Conservation (phyloP, 2,888 invertebrate genomes). For the Mythimna vitellina region DNA sequence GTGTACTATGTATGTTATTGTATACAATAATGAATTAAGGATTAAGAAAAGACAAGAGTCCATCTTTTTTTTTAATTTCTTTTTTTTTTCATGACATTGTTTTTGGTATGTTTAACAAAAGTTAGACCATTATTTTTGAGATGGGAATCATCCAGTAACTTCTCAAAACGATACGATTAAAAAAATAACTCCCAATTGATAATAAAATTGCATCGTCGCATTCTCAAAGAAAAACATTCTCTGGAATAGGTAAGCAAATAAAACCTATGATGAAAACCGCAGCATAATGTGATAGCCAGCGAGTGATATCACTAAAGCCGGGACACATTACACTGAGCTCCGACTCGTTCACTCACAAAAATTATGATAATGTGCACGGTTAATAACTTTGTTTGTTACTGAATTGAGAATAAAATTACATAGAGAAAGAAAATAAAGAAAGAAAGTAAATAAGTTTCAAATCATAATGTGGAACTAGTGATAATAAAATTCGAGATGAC, state of each 20-base stretch:
- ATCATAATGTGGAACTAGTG: too few species aligned
- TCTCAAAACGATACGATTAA: too few species aligned
- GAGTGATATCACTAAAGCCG: conserved; percentile 31
- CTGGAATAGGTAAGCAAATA: conserved; percentile 31
- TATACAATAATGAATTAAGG: too few species aligned
- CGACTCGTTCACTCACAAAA: conserved; percentile 5
- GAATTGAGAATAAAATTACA: not conserved
- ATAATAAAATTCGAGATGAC: too few species aligned
- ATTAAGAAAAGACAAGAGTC: too few species aligned
- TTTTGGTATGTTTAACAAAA: too few species aligned
- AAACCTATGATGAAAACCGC: conserved; percentile 23
- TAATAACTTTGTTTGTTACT: conserved; percentile 41
- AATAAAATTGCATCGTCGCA: not conserved
- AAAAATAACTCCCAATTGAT: not conserved
- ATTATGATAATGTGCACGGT: conserved; percentile 35
- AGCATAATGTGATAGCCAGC: conserved; percentile 49
- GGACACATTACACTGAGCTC: conserved; percentile 45
- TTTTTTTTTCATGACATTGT: too few species aligned
- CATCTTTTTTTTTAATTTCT: too few species aligned
- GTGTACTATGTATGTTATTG: too few species aligned
- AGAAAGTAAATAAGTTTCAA: not conserved
- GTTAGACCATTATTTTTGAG: too few species aligned
- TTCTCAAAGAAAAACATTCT: not conserved
- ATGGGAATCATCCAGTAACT: too few species aligned
- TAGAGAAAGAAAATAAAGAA: not conserved